Base-by-base conservation (phyloP, 2,797 vertebrate genomes). In the Apogon hyalosoma region DNA sequence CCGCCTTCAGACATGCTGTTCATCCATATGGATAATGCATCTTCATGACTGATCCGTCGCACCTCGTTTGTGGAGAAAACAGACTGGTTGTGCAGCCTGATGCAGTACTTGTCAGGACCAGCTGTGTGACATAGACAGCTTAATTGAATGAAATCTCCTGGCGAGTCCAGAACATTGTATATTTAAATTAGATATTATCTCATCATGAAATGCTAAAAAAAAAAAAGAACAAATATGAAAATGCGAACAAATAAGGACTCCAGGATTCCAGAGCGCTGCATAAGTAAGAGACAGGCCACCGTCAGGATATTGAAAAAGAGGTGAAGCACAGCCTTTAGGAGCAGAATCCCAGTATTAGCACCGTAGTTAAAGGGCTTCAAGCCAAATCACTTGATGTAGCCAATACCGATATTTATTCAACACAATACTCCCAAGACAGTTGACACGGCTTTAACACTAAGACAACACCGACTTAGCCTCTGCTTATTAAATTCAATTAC, bases 371-470 rank as follows among this genome's bases (percentile, higher is more conserved):
- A 24, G 49, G 60, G 58, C 66, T 64, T 73, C 46, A 49, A 56
- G 15, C 11, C 33, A 43, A 67, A 76, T 55, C 50, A 68, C 53
- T 73, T 62, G 2, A 71, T 63, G 57, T 62, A 62, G 63, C 47
- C 73, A 81, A 73, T 68, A 45, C n/a, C 64, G 49, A 59, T 59
- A 69, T 68, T 81, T 62, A 78, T 79, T 68, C 53, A 83, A 67
- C 47, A 43, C 54, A 54, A 45, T 49, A 46, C 31, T 76, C 73
- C 60, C 46, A 15, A 11, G 65, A 75, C 54, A 76, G 43, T 47
- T 60, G 31, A 55, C 50, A 65, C 24, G 33, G 38, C 70, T 69
- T 60, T 33, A 63, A 36, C 24, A 60, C 24, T 28, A 52, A 77
- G 85, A 59, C 47, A 55, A 48, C 31, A 60, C 40, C 0, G 19